A percentile compares a stretch with the other conserved stretches of the same genome.
Conservation (phyloP, 2,113 vertebrate species). For the Verasper variegatus region DNA sequence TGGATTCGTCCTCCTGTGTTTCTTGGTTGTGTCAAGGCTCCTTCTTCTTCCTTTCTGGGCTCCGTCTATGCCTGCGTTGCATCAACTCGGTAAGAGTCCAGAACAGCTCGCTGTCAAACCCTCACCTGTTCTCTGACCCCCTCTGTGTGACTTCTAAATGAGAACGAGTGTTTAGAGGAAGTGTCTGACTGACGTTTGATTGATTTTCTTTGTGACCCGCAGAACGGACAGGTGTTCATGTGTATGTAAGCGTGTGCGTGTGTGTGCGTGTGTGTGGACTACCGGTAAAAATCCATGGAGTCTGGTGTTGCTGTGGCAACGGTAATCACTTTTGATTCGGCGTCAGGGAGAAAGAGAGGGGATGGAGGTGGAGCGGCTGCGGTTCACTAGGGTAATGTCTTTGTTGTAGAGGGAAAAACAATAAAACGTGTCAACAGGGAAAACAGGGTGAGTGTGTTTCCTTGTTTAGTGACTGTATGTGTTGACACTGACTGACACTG, state of each 20-base stretch:
- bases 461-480: conserved; percentile 27
- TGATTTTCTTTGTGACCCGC: conserved; percentile 55
- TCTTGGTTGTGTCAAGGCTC: conserved; percentile 4
- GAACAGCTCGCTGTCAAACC: conserved; percentile 13
- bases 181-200: conserved; percentile 50
- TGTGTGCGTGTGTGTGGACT: conserved; percentile 4
- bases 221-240: conserved; percentile 10
- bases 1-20: not conserved
- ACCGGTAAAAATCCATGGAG: conserved; percentile 80
- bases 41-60: not conserved
- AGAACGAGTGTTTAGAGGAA: conserved; percentile 18
- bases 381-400: conserved; percentile 41
- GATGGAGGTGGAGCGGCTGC: conserved; percentile 53
- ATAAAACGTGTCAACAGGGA: conserved; percentile 42
- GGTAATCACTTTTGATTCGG: conserved; percentile 79
- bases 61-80: not conserved
- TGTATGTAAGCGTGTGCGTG: not conserved
- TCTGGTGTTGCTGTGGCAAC: conserved; percentile 87
- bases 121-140: conserved; percentile 37
- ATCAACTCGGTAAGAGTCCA: not conserved
- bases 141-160: conserved; percentile 27
- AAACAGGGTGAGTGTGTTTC: conserved; percentile 36
- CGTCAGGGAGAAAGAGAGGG: conserved; percentile 48
- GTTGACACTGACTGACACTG: conserved; percentile 8
- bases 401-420: conserved; percentile 42